Percentiles rank a stretch among this genome's conserved stretches.
Evolutionary conservation across 2,113 vertebrate genomes (phyloP).

Genomic region (Gavialis gangeticus): DNA sequence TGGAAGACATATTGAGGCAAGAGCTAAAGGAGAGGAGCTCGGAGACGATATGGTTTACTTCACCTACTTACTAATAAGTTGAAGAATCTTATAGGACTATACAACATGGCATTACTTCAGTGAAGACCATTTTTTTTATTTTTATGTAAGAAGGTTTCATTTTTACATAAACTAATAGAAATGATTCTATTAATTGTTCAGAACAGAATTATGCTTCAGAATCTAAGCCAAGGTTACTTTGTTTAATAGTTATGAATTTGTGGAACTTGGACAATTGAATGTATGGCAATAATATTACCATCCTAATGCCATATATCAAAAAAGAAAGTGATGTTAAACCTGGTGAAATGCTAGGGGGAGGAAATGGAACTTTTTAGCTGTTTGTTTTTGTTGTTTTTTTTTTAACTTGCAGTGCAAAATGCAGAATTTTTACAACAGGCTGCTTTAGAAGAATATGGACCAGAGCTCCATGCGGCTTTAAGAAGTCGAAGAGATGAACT

Average conservation of each 20-base stretch:
- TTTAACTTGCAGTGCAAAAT: conserved; percentile 81
- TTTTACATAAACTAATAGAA: neutral
- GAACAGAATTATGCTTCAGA: neutral
- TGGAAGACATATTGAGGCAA: neutral
- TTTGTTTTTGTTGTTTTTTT: conserved; percentile 36
- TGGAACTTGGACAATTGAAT: neutral
- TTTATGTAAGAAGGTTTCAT: neutral
- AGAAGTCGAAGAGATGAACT: conserved; percentile 92
- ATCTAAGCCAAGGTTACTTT: neutral
- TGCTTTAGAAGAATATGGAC: conserved; percentile 92
- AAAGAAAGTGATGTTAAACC: neutral
- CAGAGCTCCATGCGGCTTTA: conserved; percentile 91
- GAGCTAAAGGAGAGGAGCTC: neutral
- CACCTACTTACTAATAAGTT: neutral
- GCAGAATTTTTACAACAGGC: conserved; percentile 88
- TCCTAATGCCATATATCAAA: neutral
- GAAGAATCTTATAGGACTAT: neutral
- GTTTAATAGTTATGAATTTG: neutral
- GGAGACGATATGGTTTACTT: neutral
- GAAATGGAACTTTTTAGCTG: neutral
- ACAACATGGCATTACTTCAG: neutral
- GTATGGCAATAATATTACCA: neutral
- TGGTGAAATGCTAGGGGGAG: neutral
- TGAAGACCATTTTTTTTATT: neutral
- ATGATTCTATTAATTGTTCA: neutral